phyloP scores from a whole-genome alignment of 2,113 vertebrate species.

The Pteropus alecto region DNA sequence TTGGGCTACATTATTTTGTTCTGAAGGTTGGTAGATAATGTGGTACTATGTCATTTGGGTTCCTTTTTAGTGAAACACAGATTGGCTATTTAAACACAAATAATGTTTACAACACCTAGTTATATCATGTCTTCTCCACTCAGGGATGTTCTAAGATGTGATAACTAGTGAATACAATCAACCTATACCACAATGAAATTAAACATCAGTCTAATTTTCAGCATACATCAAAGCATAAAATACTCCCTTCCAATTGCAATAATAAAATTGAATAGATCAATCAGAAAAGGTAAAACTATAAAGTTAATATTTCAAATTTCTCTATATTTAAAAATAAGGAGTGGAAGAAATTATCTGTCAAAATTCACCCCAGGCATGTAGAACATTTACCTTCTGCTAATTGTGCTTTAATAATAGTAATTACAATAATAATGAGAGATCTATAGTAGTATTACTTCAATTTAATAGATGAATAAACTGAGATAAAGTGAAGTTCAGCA shows the following conservation, averaged over 20 bases:
- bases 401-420: background rate
- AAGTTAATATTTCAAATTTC: background rate
- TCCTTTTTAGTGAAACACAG: constrained; percentile 7
- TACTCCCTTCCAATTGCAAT: background rate
- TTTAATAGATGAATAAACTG: background rate
- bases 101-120: background rate
- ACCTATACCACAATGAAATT: background rate
- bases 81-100: constrained; percentile 51
- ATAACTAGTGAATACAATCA: background rate
- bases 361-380: background rate
- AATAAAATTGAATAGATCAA: constrained; percentile 7
- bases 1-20: constrained; percentile 58
- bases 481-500: background rate
- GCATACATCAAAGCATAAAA: background rate
- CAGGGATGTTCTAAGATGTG: background rate
- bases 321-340: background rate
- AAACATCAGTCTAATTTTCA: background rate
- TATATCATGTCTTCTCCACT: constrained; percentile 3
- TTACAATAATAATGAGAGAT: background rate
- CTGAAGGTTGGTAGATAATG: constrained; percentile 53
- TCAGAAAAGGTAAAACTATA: background rate
- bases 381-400: background rate
- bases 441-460: background rate
- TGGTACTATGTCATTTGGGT: constrained; percentile 32
- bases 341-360: background rate